Evolutionary conservation across 2,888 invertebrate genomes (phyloP), one percentile per base, ranked within the genome.

Genomic region (Chloroclysta siterata): DNA sequence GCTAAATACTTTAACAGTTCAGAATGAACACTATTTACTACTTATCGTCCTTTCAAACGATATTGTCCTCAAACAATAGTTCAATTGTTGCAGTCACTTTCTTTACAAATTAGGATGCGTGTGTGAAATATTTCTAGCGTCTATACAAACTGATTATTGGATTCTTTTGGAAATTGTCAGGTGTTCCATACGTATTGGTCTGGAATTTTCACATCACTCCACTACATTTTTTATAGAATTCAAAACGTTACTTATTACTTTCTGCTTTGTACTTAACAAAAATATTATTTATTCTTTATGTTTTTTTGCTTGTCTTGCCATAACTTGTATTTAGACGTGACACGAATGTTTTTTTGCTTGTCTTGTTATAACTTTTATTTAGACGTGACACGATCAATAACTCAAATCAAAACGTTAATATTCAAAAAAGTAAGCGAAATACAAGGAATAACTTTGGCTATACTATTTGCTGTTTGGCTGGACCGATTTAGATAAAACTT

Each of bases 31-130:
- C 57, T 51, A 22, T 66, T 50, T 67, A 51, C 54, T 57, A 60
- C 63, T 57, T 66, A 61, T 67, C 58, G 46, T 53, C 67, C 47
- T 48, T 55, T 53, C 48, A 54, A 61, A 61, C 46, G 52, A 64
- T 58, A 69, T 72, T 72, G 70, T 70, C 70, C 66, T 65, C 58
- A 44, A 66, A 72, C 72, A 69, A 72, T 70, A 59, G 22, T 48
- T 65, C 54, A 55, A 69, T 68, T 70, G 70, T 70, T 65, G 57
- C 52, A 63, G 65, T 66, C 65, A 69, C 70, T 66, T 57, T 69
- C 64, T 60, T 56, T 61, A 64, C 70, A 70, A 67, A 72, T 72
- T 70, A 72, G 68, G 60, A 63, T 51, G 51, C 42, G 47, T 36
- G 62, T 69, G 72, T 69, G 69, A 72, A 72, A 72, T 70, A 51